Percentiles rank a stretch among this genome's conserved stretches.
Conservation (phyloP, 2,797 vertebrate genomes). For the Coilia nasus region DNA sequence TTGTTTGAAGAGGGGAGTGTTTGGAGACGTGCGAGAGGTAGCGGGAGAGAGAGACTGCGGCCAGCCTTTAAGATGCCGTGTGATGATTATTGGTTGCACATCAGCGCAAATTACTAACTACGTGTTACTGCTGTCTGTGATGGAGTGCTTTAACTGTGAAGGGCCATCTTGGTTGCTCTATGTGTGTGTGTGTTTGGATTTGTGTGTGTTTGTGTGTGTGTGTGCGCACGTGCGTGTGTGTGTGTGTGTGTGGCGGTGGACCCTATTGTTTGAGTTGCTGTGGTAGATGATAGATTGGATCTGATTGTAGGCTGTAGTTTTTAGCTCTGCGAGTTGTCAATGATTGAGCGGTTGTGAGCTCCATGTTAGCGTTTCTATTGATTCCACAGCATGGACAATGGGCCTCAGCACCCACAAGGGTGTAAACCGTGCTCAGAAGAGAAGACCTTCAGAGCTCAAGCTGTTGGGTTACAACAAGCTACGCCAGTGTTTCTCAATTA, state of each 20-base stretch:
- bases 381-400: neutral
- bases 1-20: neutral
- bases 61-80: neutral
- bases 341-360: neutral
- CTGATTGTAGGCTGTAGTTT: neutral
- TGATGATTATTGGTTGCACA: conserved; percentile 17
- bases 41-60: neutral
- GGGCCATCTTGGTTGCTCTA: neutral
- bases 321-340: neutral
- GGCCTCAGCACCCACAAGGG: neutral
- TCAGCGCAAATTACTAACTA: neutral
- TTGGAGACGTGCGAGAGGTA: neutral
- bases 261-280: neutral
- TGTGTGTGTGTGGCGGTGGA: neutral
- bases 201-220: neutral
- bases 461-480: neutral
- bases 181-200: neutral
- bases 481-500: too few species aligned
- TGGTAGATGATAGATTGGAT: neutral
- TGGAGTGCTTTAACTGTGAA: neutral
- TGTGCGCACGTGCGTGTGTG: neutral
- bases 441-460: neutral
- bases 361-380: neutral
- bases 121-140: neutral
- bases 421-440: neutral